These are phyloP conservation scores for Micropoecilia bifurca DNA, from an alignment of 2,797 vertebrate species.

Conservation along the genomic window DNA sequence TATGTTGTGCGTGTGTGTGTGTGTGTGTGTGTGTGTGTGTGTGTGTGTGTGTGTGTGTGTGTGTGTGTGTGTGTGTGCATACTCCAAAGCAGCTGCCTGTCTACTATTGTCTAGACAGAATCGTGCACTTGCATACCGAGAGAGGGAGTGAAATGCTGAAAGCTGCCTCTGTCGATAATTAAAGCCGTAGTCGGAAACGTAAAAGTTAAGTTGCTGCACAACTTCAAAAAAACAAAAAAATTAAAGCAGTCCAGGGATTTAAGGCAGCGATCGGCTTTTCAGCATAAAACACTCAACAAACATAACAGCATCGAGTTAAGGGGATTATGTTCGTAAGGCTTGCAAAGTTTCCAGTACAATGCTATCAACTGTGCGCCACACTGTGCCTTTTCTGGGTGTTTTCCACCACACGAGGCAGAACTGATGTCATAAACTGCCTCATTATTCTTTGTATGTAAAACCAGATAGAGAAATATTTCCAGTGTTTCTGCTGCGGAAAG, in stretches of 20 bases:
- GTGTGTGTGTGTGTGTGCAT: slow-evolving; percentile 12
- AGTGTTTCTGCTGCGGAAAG: slow-evolving; percentile 52
- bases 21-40: slow-evolving; percentile 14
- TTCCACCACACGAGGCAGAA: slow-evolving; percentile 44
- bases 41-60: background rate
- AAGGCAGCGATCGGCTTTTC: slow-evolving; percentile 54
- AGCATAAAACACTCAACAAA: slow-evolving; percentile 60
- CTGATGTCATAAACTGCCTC: slow-evolving; percentile 60
- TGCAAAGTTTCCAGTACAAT: slow-evolving; percentile 56
- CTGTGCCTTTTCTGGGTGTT: slow-evolving; percentile 48
- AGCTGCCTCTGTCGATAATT: slow-evolving; percentile 66
- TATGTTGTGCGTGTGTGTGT: slow-evolving; percentile 9
- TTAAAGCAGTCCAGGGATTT: slow-evolving; percentile 45
- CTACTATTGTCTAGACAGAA: slow-evolving; percentile 72
- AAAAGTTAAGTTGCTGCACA: slow-evolving; percentile 57
- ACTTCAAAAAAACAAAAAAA: slow-evolving; percentile 34
- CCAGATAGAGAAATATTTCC: slow-evolving; percentile 41
- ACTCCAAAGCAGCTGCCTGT: slow-evolving; percentile 71
- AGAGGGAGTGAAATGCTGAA: slow-evolving; percentile 58
- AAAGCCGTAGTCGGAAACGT: slow-evolving; percentile 38
- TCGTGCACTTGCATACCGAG: slow-evolving; percentile 73
- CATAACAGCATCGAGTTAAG: slow-evolving; percentile 57
- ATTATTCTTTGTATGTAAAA: slow-evolving; percentile 51
- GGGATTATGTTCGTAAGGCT: slow-evolving; percentile 68
- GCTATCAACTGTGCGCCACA: slow-evolving; percentile 54